Percentiles rank a stretch among this genome's conserved stretches.
phyloP scores from a whole-genome alignment of 1,140 invertebrate genomes.

The Yoshiicerus persimilis region DNA sequence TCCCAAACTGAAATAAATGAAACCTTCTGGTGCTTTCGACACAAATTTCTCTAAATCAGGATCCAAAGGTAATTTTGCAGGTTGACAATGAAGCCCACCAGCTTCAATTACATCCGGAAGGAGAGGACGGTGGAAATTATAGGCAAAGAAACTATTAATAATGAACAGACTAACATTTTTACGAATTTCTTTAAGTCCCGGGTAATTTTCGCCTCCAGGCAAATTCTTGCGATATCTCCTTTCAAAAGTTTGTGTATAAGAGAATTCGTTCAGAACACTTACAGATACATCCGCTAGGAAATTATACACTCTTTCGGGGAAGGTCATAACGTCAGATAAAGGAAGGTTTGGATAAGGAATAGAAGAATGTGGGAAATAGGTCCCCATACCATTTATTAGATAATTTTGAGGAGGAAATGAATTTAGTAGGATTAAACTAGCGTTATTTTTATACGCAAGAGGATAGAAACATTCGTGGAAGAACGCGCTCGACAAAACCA shows the following conservation, averaged over 20 bases:
- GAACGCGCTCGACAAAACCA: slow-evolving; percentile 62
- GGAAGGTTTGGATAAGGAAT: slow-evolving; percentile 29
- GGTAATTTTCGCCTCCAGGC: slow-evolving; percentile 20
- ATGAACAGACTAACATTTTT: slow-evolving; percentile 59
- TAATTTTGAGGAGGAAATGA: not conserved
- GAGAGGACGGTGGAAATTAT: slow-evolving; percentile 56
- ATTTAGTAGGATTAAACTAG: slow-evolving; percentile 57
- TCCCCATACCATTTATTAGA: not conserved
- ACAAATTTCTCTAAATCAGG: slow-evolving; percentile 68
- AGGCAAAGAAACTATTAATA: slow-evolving; percentile 58
- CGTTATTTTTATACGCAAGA: slow-evolving; percentile 53
- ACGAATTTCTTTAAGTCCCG: slow-evolving; percentile 57
- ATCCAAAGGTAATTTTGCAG: slow-evolving; percentile 21
- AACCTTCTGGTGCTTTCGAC: slow-evolving; percentile 65
- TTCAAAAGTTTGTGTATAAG: not conserved
- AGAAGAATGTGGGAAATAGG: not conserved
- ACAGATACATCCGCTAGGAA: not conserved
- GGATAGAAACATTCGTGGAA: slow-evolving; percentile 51
- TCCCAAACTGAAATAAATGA: slow-evolving; percentile 78
- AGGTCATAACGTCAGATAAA: slow-evolving; percentile 60
- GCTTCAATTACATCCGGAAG: slow-evolving; percentile 60
- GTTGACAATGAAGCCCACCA: slow-evolving; percentile 54
- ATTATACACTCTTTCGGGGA: slow-evolving; percentile 63
- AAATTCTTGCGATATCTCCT: not conserved
- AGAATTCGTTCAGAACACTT: not conserved